Percentiles rank a stretch among this genome's conserved stretches.
These are phyloP conservation scores for Latrodectus elegans DNA, from an alignment of 2,888 invertebrate species.

Conservation along the genomic window DNA sequence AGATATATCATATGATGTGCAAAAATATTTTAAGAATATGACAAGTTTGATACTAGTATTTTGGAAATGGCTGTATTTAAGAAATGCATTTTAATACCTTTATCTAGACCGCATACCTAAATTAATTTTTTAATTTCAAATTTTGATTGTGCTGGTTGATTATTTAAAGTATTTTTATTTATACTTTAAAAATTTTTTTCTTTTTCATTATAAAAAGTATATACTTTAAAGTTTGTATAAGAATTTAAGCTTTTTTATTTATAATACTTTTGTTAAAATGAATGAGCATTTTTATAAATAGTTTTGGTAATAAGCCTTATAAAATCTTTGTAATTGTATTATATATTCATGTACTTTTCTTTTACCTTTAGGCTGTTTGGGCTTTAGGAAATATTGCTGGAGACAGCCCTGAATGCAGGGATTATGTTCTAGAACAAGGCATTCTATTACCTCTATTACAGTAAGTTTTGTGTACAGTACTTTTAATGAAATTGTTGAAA, in stretches of 20 bases:
- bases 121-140: too few relatives aligned
- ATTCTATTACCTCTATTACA: slow-evolving; percentile 89
- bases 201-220: too few relatives aligned
- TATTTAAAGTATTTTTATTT: too few relatives aligned
- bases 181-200: too few relatives aligned
- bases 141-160: too few relatives aligned
- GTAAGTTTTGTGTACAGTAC: slow-evolving; percentile 79
- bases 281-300: background rate
- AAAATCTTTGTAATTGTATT: background rate
- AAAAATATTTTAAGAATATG: too few relatives aligned
- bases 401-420: slow-evolving; percentile 93
- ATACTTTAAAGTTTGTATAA: too few relatives aligned
- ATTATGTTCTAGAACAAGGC: slow-evolving; percentile 89
- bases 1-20: too few relatives aligned
- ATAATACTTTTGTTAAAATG: background rate
- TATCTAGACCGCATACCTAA: too few relatives aligned
- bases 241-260: background rate
- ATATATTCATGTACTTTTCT: background rate
- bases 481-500: background rate
- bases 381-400: slow-evolving; percentile 97
- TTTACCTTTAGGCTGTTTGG: slow-evolving; percentile 84
- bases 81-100: too few relatives aligned
- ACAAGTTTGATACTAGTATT: too few relatives aligned
- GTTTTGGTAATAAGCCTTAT: background rate
- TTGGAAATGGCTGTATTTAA: too few relatives aligned